Evolutionary conservation across 1,140 invertebrate species (phyloP).

Genomic region (Cephus cinctus): DNA sequence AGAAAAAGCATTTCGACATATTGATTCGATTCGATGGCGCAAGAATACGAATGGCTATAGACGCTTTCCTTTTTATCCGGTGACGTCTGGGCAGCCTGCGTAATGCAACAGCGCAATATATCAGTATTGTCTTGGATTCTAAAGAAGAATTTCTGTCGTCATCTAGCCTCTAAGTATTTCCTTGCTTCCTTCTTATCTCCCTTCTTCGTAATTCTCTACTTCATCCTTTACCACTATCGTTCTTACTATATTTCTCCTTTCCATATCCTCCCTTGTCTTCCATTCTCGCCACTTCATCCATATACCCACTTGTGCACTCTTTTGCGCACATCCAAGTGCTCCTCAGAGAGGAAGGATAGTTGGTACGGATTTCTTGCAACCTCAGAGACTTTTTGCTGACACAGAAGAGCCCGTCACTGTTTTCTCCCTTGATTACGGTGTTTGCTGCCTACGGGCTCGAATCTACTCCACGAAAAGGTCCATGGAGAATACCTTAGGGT

Average conservation of each 20-base stretch:
- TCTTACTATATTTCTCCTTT: too few relatives aligned
- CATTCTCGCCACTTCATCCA: not conserved
- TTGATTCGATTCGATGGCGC: conserved; percentile 14
- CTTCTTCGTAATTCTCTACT: too few relatives aligned
- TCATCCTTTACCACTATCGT: conserved; percentile 8
- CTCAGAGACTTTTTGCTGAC: conserved; percentile 25
- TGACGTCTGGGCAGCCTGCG: conserved; percentile 11
- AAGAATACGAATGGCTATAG: not conserved
- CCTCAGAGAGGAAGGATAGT: not conserved
- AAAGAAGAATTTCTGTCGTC: conserved; percentile 8
- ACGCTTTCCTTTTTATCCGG: conserved; percentile 12
- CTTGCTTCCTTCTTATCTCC: too few relatives aligned
- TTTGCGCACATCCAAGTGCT: conserved; percentile 16
- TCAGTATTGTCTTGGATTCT: conserved; percentile 23
- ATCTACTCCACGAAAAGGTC: too few relatives aligned
- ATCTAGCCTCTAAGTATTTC: not conserved
- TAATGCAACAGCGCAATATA: conserved; percentile 18
- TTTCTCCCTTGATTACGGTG: conserved; percentile 42
- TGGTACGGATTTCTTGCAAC: conserved; percentile 24
- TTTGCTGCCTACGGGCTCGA: conserved; percentile 28
- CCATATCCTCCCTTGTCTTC: conserved; percentile 7
- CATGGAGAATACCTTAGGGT: too few relatives aligned
- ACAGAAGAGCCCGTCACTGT: conserved; percentile 24
- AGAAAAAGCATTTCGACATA: conserved; percentile 6
- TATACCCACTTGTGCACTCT: conserved; percentile 13